Base-by-base conservation (phyloP, 2,797 vertebrate genomes). In the Rhinella marina region DNA sequence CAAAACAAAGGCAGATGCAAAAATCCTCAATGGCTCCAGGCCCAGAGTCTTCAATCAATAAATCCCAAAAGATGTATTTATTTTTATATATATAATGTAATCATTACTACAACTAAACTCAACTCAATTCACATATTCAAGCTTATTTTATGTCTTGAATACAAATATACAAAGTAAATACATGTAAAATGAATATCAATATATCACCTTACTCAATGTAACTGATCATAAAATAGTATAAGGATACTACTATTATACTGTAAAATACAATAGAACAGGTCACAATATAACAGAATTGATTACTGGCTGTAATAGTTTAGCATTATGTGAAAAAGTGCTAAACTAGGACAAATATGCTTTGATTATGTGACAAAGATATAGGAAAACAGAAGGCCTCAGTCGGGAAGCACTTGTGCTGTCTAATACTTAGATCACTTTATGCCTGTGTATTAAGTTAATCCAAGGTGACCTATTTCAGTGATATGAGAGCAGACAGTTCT, bases 391-490 rank as follows among this genome's bases (percentile, higher is more conserved):
- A 81, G 80, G 41, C 13, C 17, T 1, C 11, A n/a, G 16, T 52
- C 52, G 27, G 52, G 68, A 79, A 84, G 85, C 88, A 78, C 79
- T 70, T 68, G 32, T 86, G 78, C 62, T 48, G 61, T 86, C 62
- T 89, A 89, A 89, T 89, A 86, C 85, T 81, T 75, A 80, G 81
- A 89, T 83, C 81, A 82, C 79, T 88, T 86, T 86, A 72, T 83
- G 62, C 25, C 52, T 52, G 82, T 88, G 78, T 90, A 88, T 90
- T 90, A 87, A 86, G 59, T 86, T 90, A 85, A 88, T 90, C 87
- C 89, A 87, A 87, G 86, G 88, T 89, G 88, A 89, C 88, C 81
- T 72, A 21, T 57, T 27, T 86, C 75, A 72, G 56, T 79, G 75
- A 82, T 82, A 79, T 64, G 21, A 54, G 4, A 73, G 79, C 54